A percentile compares a stretch with the other conserved stretches of the same genome.
Evolutionary conservation across 2,797 vertebrate species (phyloP).

Genomic region (Nyctalus aviator): DNA sequence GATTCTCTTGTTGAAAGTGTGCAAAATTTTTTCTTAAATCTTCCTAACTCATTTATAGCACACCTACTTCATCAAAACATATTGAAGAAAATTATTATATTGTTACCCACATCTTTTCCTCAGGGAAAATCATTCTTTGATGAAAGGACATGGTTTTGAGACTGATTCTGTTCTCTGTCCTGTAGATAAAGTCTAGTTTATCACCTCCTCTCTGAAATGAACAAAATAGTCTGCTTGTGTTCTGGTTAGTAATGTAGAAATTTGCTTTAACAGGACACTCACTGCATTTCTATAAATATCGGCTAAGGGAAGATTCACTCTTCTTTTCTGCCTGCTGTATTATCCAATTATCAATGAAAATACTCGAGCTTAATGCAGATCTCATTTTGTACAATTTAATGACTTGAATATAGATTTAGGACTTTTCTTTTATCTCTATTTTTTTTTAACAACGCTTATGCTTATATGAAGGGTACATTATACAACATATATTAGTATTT

Average conservation of each 20-base stretch:
- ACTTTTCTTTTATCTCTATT: background rate
- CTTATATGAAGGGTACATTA: background rate
- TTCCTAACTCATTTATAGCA: background rate
- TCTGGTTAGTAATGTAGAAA: background rate
- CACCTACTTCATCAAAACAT: background rate
- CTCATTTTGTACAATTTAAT: slow-evolving; percentile 29
- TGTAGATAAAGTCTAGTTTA: background rate
- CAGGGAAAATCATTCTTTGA: background rate
- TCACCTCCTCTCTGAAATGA: background rate
- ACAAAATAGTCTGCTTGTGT: background rate
- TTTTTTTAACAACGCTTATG: background rate
- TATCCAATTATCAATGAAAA: background rate
- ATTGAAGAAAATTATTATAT: background rate
- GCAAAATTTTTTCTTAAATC: background rate
- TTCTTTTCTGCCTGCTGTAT: background rate
- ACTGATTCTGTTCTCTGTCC: background rate
- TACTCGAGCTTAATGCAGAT: background rate
- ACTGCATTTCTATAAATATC: background rate
- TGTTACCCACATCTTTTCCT: background rate
- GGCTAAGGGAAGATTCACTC: background rate
- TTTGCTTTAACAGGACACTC: background rate
- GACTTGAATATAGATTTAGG: background rate
- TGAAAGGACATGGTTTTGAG: background rate
- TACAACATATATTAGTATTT: background rate
- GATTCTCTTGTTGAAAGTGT: background rate